phyloP scores from a whole-genome alignment of 64 coral and sea anemone species.

The Platygyra sinensis region DNA sequence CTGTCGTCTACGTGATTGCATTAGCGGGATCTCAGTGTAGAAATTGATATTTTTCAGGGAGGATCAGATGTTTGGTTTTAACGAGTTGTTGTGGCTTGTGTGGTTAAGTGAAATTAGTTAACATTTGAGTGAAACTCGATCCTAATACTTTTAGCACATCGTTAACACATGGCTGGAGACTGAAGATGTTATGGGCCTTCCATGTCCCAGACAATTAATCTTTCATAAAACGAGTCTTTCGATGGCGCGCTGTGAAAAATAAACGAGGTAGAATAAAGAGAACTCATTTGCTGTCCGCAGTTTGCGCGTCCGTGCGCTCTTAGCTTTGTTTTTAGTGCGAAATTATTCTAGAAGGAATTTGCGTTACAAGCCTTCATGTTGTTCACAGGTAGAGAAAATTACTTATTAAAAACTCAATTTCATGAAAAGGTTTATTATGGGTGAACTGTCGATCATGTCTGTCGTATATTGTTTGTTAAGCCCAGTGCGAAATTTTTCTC shows the following conservation, averaged over 20 bases:
- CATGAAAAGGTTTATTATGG: constrained; percentile 16
- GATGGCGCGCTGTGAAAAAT: not conserved
- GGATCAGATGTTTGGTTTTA: constrained; percentile 17
- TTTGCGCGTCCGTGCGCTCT: not conserved
- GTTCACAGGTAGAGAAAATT: constrained; percentile 41
- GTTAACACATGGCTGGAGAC: constrained; percentile 22
- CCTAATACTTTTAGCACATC: constrained; percentile 20
- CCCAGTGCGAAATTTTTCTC: not conserved
- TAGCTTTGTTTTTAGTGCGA: not conserved
- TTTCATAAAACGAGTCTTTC: constrained; percentile 39
- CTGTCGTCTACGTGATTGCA: not conserved
- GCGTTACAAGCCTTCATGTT: not conserved
- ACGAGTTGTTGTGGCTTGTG: constrained; percentile 27
- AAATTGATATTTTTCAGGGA: constrained; percentile 38
- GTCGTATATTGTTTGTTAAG: constrained; percentile 28
- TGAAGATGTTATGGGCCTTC: not conserved
- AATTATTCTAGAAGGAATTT: not conserved
- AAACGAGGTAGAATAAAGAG: not conserved
- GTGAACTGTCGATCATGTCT: constrained; percentile 1
- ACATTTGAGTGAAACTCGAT: constrained; percentile 29
- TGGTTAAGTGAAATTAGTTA: constrained; percentile 47
- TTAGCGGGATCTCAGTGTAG: not conserved
- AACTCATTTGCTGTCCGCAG: not conserved
- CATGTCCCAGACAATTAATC: constrained; percentile 32
- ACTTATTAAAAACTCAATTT: constrained; percentile 38